A percentile compares a stretch with the other conserved stretches of the same genome.
phyloP scores from a whole-genome alignment of 2,113 vertebrate species.

The Notothenia rossii region DNA sequence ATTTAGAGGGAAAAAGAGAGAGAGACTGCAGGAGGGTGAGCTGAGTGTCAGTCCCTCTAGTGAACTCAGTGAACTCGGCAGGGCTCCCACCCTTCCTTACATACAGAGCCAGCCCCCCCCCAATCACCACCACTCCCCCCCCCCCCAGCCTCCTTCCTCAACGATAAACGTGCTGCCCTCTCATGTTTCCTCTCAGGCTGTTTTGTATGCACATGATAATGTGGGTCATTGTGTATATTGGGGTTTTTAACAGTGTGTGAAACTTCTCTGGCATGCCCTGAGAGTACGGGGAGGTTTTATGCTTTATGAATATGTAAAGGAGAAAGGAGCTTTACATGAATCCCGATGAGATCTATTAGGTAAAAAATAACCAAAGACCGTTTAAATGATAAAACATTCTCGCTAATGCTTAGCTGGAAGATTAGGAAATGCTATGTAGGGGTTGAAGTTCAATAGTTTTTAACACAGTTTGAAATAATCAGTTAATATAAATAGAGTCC shows the following conservation, averaged over 20 bases:
- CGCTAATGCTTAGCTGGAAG: neutral
- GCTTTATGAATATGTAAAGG: constrained; percentile 1
- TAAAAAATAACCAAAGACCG: neutral
- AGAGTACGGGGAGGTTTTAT: neutral
- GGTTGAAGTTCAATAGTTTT: neutral
- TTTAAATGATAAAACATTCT: neutral
- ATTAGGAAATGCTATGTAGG: neutral
- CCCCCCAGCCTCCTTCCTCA: constrained; percentile 38
- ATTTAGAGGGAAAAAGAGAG: constrained; percentile 66
- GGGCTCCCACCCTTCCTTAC: constrained; percentile 71
- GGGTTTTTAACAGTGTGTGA: constrained; percentile 27
- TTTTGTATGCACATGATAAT: constrained; percentile 58
- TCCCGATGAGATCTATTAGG: neutral
- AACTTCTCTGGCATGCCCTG: constrained; percentile 5
- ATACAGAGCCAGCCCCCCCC: constrained; percentile 5
- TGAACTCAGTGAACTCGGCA: constrained; percentile 74
- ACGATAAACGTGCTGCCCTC: constrained; percentile 58
- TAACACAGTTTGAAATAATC: neutral
- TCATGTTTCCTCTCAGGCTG: constrained; percentile 67
- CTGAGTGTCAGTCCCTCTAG: constrained; percentile 63
- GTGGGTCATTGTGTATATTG: constrained; percentile 40
- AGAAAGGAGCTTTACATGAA: neutral
- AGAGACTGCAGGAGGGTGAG: constrained; percentile 51
- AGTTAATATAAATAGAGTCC: neutral
- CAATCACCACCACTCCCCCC: too few species aligned